These are phyloP conservation scores for Lepidochitona cinerea DNA, from an alignment of 2,888 invertebrate genomes.

Conservation along the genomic window DNA sequence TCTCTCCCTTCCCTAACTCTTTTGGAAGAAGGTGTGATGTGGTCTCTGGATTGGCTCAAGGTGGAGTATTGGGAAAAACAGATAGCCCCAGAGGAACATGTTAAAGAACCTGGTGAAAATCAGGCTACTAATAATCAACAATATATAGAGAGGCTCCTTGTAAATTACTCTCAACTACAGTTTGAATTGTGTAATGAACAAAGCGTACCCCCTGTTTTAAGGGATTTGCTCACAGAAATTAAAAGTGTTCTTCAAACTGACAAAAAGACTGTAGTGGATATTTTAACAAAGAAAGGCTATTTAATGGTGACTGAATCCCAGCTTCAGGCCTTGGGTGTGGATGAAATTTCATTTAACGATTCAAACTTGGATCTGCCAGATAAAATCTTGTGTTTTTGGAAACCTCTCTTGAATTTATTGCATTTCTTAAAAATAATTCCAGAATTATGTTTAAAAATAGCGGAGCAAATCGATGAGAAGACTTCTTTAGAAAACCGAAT, in stretches of 20 bases:
- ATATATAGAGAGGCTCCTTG: background rate
- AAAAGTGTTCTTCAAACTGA: background rate
- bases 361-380: background rate
- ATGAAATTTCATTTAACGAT: background rate
- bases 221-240: too few species aligned
- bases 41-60: slow-evolving; percentile 80
- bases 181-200: too few species aligned
- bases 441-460: background rate
- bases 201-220: too few species aligned
- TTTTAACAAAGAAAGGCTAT: background rate
- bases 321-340: background rate
- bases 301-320: background rate
- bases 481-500: background rate
- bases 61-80: slow-evolving; percentile 53
- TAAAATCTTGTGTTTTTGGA: background rate
- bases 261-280: background rate
- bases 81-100: background rate
- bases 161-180: background rate
- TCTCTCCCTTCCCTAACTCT: slow-evolving; percentile 78
- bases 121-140: too few species aligned
- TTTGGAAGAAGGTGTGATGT: slow-evolving; percentile 77
- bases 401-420: background rate
- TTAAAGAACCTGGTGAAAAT: too few species aligned
- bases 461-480: background rate
- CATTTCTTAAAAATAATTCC: background rate